A percentile compares a stretch with the other conserved stretches of the same genome.
Evolutionary conservation across 2,888 invertebrate genomes (phyloP).

Genomic region (Artemia sinica): DNA sequence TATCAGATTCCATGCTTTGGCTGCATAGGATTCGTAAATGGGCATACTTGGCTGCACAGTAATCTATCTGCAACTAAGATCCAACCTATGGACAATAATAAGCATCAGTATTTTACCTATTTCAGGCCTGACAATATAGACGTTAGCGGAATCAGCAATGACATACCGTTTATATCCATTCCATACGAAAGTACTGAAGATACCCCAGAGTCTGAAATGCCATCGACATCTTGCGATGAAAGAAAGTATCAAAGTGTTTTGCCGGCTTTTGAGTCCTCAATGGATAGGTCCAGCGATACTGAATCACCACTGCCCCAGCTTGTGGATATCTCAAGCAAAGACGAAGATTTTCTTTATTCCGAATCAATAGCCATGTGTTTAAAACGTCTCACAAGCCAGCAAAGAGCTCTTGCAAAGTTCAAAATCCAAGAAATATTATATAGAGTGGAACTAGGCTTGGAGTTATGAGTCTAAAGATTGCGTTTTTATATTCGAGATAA

Average conservation of each 20-base stretch:
- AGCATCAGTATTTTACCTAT: too few species aligned
- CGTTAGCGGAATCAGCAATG: too few species aligned
- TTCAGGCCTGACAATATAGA: too few species aligned
- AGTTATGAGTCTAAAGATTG: not conserved
- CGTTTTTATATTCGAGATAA: too few species aligned
- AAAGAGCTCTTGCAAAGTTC: conserved; percentile 2
- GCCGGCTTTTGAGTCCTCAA: conserved; percentile 9
- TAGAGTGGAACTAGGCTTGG: conserved; percentile 4
- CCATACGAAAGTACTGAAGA: not conserved
- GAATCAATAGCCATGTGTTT: conserved; percentile 8
- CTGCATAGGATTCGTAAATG: too few species aligned
- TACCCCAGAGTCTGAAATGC: conserved; percentile 8
- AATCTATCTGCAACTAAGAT: too few species aligned
- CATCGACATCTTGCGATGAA: conserved; percentile 2
- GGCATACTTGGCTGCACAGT: too few species aligned
- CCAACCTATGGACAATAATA: too few species aligned
- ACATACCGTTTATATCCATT: too few species aligned
- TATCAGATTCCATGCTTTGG: too few species aligned
- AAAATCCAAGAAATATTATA: conserved; percentile 8
- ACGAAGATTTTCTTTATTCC: conserved; percentile 9
- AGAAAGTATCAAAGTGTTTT: conserved; percentile 6
- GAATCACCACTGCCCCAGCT: conserved; percentile 1
- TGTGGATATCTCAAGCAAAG: not conserved
- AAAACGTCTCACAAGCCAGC: not conserved
- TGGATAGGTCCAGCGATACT: not conserved